Base-by-base conservation (phyloP, 30 jellyfish, hydroid and myxozoan species). In the Turritopsis rubra region DNA sequence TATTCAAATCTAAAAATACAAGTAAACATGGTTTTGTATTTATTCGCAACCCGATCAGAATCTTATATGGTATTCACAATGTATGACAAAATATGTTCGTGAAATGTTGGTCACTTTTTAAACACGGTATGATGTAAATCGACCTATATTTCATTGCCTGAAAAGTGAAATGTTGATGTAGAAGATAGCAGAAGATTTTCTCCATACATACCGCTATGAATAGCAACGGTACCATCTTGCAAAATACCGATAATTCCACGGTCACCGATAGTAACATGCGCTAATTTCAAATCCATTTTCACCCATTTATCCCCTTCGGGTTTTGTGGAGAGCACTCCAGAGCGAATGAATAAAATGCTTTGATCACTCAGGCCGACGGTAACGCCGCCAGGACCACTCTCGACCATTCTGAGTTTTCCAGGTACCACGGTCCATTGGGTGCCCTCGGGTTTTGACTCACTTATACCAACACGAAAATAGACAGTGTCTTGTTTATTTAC, bases 301-400 rank as follows among this genome's bases (percentile, higher is more conserved):
- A 79, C 79, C 97, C 97, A 91, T 21, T 83, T 72, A 29, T 53
- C 75, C 25, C 97, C 97, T 75, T 87, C 94, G 52, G 97, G 97
- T 79, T 91, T 91, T 79, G 53, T 89, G 21, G 85, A 72, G n/a
- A 88, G 73, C 52, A 91, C 88, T 0, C 88, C 88, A 26, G 53
- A 29, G 7, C 88, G 70, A 16, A 82, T 52, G 29, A 91, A 74
- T n/a, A 88, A 90, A 21, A 82, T 96, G 21, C 74, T 52, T 22
- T 87, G 52, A 74, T 86, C 97, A 30, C 96, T 75, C 54, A 91
- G 83, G 19, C 97, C 97, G 27, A 91, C 97, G 17, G 97, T 91
- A 41, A 80, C 71, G 18, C 97, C 97, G 60, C 83, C 79, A 21
- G 84, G 89, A 26, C 91, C 91, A 41, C 91, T 85, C 73, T 80